phyloP scores from a whole-genome alignment of 2,888 invertebrate genomes.

The Pseudolycoriella hygida region DNA sequence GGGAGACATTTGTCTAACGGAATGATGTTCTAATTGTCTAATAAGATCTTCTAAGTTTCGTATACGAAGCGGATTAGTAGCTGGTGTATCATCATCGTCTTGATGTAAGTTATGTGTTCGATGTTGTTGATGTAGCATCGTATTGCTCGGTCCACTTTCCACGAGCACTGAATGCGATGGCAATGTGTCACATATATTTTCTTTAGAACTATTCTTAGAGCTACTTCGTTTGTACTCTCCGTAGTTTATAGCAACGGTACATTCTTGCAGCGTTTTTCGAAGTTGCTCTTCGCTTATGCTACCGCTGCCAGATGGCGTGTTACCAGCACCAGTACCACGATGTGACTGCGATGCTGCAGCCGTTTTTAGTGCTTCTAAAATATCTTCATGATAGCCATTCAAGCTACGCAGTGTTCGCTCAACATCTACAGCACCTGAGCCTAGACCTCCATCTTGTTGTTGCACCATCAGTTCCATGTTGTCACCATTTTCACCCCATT shows the following conservation, averaged over 20 bases:
- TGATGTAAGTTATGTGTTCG: slow-evolving; percentile 1
- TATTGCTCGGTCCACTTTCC: slow-evolving; percentile 20
- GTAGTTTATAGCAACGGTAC: slow-evolving; percentile 32
- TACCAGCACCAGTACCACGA: slow-evolving; percentile 39
- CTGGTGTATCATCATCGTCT: slow-evolving; percentile 53
- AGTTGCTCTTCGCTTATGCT: slow-evolving; percentile 51
- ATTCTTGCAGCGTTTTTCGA: slow-evolving; percentile 47
- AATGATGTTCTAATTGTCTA: slow-evolving; percentile 72
- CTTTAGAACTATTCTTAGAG: slow-evolving; percentile 41
- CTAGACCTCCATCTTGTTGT: slow-evolving; percentile 36
- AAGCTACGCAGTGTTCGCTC: slow-evolving; percentile 75
- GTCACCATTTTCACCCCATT: slow-evolving; percentile 56
- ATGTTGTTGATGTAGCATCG: slow-evolving; percentile 25
- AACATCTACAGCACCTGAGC: slow-evolving; percentile 44
- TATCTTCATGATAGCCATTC: slow-evolving; percentile 84
- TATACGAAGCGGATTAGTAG: slow-evolving; percentile 67
- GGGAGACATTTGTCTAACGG: slow-evolving; percentile 73
- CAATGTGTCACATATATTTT: slow-evolving; percentile 55
- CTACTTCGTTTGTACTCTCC: slow-evolving; percentile 39
- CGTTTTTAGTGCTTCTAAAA: slow-evolving; percentile 72
- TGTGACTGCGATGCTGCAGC: slow-evolving; percentile 46
- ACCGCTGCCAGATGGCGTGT: slow-evolving; percentile 43
- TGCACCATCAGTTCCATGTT: slow-evolving; percentile 48
- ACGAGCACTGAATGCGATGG: slow-evolving; percentile 37
- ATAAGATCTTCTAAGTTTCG: slow-evolving; percentile 83